These are phyloP conservation scores for Heliconius eleuchia DNA, from an alignment of 1,140 invertebrate species.

Conservation along the genomic window DNA sequence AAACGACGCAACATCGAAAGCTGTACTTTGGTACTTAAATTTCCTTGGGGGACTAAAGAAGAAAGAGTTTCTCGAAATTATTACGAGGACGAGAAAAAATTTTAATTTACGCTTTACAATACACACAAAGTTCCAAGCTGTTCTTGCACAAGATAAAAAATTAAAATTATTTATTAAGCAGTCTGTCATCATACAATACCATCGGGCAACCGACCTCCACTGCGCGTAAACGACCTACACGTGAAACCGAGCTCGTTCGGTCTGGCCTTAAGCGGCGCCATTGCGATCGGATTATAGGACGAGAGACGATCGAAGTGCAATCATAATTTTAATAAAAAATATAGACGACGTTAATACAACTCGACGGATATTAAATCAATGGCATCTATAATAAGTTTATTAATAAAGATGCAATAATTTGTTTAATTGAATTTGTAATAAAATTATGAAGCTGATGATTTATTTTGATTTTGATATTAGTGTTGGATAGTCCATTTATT, in stretches of 20 bases:
- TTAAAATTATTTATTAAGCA: conserved; percentile 2
- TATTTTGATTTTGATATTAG: too few relatives aligned
- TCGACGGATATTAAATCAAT: background rate
- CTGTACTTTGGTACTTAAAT: too few relatives aligned
- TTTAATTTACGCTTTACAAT: too few relatives aligned
- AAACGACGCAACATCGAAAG: too few relatives aligned
- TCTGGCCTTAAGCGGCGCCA: conserved; percentile 53
- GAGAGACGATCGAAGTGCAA: conserved; percentile 12
- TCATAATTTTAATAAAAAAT: conserved; percentile 19
- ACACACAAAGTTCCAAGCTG: background rate
- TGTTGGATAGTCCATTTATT: too few relatives aligned
- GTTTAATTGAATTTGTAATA: too few relatives aligned
- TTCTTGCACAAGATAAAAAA: background rate
- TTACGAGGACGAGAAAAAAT: too few relatives aligned
- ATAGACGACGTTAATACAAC: background rate
- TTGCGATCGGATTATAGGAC: conserved; percentile 20
- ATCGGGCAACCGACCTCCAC: conserved; percentile 35
- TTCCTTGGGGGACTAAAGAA: too few relatives aligned
- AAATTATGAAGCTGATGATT: too few relatives aligned
- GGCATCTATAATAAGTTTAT: background rate
- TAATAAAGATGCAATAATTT: background rate
- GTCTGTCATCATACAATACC: conserved; percentile 20
- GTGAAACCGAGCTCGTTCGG: conserved; percentile 28
- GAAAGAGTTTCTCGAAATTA: too few relatives aligned
- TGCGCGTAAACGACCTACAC: conserved; percentile 44